These are phyloP conservation scores for Imbricaverruca yamaguchii DNA, from an alignment of 2,888 invertebrate genomes.

Conservation along the genomic window DNA sequence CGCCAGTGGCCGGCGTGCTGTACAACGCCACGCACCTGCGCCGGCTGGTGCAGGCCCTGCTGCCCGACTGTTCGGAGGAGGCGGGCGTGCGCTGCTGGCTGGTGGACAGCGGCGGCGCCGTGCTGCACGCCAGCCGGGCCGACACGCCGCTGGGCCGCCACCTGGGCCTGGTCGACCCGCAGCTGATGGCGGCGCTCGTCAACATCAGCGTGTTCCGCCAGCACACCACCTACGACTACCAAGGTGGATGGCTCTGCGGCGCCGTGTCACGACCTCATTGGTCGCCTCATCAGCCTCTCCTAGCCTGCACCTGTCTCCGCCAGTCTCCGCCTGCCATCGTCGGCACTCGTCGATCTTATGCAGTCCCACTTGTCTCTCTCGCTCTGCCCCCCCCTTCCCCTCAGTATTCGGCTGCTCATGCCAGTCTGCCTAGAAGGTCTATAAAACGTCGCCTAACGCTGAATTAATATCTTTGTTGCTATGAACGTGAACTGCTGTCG, in stretches of 20 bases:
- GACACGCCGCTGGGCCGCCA: neutral
- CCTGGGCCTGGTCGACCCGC: neutral
- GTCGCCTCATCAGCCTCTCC: too few species aligned
- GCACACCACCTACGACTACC: neutral
- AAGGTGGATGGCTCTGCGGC: neutral
- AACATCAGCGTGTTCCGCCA: neutral
- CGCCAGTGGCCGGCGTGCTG: neutral
- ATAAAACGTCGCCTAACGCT: too few species aligned
- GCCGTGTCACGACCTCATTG: neutral
- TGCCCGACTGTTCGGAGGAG: neutral
- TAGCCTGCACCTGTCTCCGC: too few species aligned
- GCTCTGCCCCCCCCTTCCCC: too few species aligned
- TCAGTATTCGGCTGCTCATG: too few species aligned
- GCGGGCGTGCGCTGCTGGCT: slow-evolving; percentile 2
- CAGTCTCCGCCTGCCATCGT: too few species aligned
- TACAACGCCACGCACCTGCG: neutral
- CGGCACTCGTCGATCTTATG: too few species aligned
- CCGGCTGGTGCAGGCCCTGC: neutral
- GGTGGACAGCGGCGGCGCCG: neutral
- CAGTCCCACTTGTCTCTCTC: too few species aligned
- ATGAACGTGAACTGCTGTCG: too few species aligned
- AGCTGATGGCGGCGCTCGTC: slow-evolving; percentile 2
- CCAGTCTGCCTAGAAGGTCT: too few species aligned
- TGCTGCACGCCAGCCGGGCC: neutral
- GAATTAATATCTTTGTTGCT: too few species aligned